Percentiles rank a stretch among this genome's conserved stretches.
phyloP scores from a whole-genome alignment of 2,888 invertebrate species.

The Ariolimax columbianus region DNA sequence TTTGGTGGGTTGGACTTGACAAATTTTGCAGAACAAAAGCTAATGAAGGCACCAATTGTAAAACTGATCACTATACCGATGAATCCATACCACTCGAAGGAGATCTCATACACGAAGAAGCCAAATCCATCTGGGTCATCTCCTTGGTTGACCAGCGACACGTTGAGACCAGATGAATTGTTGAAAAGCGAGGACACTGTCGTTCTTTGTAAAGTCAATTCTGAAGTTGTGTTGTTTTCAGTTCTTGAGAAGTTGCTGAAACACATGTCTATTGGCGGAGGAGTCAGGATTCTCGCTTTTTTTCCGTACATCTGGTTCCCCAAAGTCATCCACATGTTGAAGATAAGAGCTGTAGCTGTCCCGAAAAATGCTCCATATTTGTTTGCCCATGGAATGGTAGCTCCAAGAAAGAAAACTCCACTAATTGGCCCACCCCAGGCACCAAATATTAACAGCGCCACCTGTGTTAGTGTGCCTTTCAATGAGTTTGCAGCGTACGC shows the following conservation, averaged over 20 bases:
- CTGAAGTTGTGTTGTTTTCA: not conserved
- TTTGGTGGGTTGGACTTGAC: constrained; percentile 2
- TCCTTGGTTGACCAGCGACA: not conserved
- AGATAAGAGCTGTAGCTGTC: not conserved
- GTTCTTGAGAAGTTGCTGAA: not conserved
- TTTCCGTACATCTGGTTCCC: constrained; percentile 41
- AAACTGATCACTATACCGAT: constrained; percentile 38
- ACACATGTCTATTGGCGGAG: constrained; percentile 44
- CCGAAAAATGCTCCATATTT: constrained; percentile 49
- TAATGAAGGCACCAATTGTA: constrained; percentile 35
- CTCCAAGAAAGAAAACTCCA: constrained; percentile 63
- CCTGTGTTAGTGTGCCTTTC: constrained; percentile 61
- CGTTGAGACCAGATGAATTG: not conserved
- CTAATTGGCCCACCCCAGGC: constrained; percentile 61
- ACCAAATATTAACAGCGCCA: constrained; percentile 59
- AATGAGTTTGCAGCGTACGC: constrained; percentile 59
- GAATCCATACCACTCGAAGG: constrained; percentile 50
- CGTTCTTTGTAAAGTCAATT: not conserved
- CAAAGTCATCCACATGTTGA: constrained; percentile 49
- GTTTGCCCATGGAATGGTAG: constrained; percentile 57
- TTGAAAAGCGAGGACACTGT: not conserved
- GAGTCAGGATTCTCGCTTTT: constrained; percentile 22
- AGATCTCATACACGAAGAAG: constrained; percentile 50
- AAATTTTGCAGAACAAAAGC: not conserved
- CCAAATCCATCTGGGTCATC: constrained; percentile 21